Percentiles rank a stretch among this genome's conserved stretches.
Conservation (phyloP, 2,113 vertebrate species). For the Vireo altiloquus region DNA sequence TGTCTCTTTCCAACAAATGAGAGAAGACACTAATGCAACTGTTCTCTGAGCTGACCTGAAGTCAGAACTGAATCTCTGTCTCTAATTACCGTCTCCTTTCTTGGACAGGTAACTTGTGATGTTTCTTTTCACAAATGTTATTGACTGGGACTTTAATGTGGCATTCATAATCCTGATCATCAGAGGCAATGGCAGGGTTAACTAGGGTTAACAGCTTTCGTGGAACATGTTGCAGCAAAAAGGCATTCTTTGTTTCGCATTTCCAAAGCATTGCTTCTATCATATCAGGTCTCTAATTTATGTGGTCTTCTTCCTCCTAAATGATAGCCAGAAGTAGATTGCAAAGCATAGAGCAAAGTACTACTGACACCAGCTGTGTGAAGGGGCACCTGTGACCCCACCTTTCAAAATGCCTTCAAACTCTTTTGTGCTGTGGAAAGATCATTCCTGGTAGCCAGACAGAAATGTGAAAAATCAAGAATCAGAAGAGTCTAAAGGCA, state of each 20-base stretch:
- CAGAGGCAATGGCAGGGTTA: not conserved
- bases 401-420: not conserved
- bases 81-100: not conserved
- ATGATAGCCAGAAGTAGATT: not conserved
- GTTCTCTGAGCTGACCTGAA: not conserved
- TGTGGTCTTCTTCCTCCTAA: not conserved
- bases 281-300: not conserved
- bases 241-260: not conserved
- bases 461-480: not conserved
- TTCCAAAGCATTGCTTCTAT: not conserved
- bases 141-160: not conserved
- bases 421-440: not conserved
- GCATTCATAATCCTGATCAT: not conserved
- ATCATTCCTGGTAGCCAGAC: not conserved
- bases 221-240: not conserved
- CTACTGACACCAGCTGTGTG: not conserved
- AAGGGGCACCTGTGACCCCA: not conserved
- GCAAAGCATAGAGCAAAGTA: not conserved
- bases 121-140: not conserved
- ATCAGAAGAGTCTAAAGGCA: not conserved
- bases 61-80: not conserved
- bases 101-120: not conserved
- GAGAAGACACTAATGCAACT: not conserved
- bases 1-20: not conserved
- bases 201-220: not conserved